Conservation (phyloP, 2,888 invertebrate species). For the Coecobrya sp. region DNA sequence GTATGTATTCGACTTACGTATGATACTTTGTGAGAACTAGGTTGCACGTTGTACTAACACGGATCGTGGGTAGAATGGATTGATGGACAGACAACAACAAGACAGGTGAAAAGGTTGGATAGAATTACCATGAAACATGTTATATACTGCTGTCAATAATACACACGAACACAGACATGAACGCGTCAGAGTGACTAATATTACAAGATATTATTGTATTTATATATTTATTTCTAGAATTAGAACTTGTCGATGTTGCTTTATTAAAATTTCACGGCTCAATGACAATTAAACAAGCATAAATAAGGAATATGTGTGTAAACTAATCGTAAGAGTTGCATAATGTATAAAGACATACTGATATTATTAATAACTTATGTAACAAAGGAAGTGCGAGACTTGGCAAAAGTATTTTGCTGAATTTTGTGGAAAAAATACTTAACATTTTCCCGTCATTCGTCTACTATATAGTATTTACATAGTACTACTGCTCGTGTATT, state of each 20-base stretch:
- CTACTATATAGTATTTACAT: not conserved
- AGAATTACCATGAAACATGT: not conserved
- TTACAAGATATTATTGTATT: no score
- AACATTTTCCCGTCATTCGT: not conserved
- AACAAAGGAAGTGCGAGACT: not conserved
- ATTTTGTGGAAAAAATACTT: not conserved
- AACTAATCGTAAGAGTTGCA: not conserved
- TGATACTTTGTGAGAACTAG: conserved; percentile 22
- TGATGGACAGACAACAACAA: not conserved
- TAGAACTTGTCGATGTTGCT: not conserved
- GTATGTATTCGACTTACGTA: no score
- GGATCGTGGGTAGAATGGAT: not conserved
- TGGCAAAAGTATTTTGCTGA: not conserved
- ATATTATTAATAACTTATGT: not conserved
- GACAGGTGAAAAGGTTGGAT: not conserved
- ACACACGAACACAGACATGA: not conserved
- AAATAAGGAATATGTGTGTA: not conserved
- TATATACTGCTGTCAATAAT: not conserved
- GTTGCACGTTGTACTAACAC: not conserved
- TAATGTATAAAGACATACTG: not conserved
- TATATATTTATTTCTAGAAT: no score
- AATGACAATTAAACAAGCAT: conserved; percentile 8
- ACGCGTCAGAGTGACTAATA: no score
- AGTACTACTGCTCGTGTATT: not conserved
- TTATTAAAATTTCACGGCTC: conserved; percentile 43